Evolutionary conservation across 1,140 invertebrate genomes (phyloP), one percentile per base, ranked within the genome.

Genomic region (Patella vulgata): DNA sequence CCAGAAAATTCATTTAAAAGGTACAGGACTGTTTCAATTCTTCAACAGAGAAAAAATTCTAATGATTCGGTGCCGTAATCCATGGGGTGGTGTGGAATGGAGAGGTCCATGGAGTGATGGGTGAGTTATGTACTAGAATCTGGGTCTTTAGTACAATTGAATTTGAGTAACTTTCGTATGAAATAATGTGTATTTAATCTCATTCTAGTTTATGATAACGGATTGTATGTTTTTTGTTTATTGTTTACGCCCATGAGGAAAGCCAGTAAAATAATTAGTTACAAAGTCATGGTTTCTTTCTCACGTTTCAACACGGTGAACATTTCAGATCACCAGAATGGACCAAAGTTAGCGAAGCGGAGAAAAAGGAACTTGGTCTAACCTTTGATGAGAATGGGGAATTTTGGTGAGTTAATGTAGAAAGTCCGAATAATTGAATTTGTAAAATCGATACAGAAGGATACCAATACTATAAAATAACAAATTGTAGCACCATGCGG

Each of bases 341-440:
- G 97, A 88, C 93, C 48, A 94, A 92, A 71, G 96, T 99, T 65
- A 90, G 93, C 0, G 90, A 95, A 19, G 89, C 92, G 0, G 93
- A 96, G 70, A 97, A 95, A 78, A 89, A 93, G 75, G 90, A 93
- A 68, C 85, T 99, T 21, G 95, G 95, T 0, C 85, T 99, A 2
- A 95, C 90, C 0, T 99, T 99, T 77, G 95, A 96, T 70, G 88
- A 92, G 30, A 97, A 99, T 79, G 97, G 97, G 28, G 97, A 99
- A 85, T 99, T 99, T 83, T 99, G 97, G 97, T 86, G 68, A 68
- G 69, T 67, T 39, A 3, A n/a, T 28, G 11, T 19, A 5, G 6
- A 9, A 6, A 6, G 5, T n/a, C n/a, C 8, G 9, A 11, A n/a
- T n/a, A n/a, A n/a, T n/a, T n/a, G n/a, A n/a, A n/a, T n/a, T n/a